A percentile compares a stretch with the other conserved stretches of the same genome.
These are phyloP conservation scores for Coregonus ussuriensis DNA, from an alignment of 2,797 vertebrate genomes.

Conservation along the genomic window DNA sequence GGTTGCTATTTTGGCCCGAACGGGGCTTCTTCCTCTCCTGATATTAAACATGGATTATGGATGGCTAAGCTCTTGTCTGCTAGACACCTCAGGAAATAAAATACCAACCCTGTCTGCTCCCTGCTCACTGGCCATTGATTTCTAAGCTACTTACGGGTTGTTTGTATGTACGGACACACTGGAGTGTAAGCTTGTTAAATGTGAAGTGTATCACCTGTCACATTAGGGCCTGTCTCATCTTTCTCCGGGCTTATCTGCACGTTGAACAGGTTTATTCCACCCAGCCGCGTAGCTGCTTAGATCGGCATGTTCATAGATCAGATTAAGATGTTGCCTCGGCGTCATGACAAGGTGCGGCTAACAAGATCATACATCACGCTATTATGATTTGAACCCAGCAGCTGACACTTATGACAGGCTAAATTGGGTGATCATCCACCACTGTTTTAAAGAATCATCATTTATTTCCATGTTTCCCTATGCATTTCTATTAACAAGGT, in stretches of 20 bases:
- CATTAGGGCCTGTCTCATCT: conserved; percentile 51
- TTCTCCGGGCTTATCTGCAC: conserved; percentile 56
- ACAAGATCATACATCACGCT: conserved; percentile 40
- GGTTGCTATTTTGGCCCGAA: conserved; percentile 46
- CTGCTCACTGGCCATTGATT: conserved; percentile 62
- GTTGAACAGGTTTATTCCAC: conserved; percentile 21
- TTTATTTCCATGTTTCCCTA: not conserved
- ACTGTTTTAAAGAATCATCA: not conserved
- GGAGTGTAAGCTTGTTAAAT: conserved; percentile 75
- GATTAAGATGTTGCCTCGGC: conserved; percentile 47
- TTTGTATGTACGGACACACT: conserved; percentile 77
- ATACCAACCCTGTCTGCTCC: conserved; percentile 12
- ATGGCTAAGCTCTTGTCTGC: conserved; percentile 56
- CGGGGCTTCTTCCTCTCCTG: conserved; percentile 25
- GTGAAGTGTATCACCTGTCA: conserved; percentile 74
- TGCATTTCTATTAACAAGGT: conserved; percentile 8
- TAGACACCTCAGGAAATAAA: conserved; percentile 38
- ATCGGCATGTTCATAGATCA: conserved; percentile 40
- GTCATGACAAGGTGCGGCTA: conserved; percentile 40
- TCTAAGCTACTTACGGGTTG: conserved; percentile 70
- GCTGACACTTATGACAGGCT: conserved; percentile 34
- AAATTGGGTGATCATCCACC: conserved; percentile 35
- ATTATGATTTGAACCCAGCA: conserved; percentile 16
- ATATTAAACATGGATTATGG: conserved; percentile 79
- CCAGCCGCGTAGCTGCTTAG: conserved; percentile 20